Conservation (phyloP, 2,888 invertebrate genomes). For the Chrysomela aeneicollis region DNA sequence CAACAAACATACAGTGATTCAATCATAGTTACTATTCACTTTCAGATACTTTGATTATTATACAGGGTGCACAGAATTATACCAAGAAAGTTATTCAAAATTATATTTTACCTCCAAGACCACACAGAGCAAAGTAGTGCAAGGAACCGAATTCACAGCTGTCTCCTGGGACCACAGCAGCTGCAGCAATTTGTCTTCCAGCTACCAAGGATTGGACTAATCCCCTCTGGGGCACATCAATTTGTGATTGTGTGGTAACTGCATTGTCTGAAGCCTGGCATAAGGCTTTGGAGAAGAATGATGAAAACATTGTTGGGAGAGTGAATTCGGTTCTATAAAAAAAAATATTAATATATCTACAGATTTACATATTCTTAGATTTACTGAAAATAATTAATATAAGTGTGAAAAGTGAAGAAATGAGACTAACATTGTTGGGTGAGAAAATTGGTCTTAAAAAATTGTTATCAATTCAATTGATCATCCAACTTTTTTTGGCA, state of each 20-base stretch:
- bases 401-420: too few relatives aligned
- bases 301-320: constrained; percentile 46
- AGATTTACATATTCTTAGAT: too few relatives aligned
- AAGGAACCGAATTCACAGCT: constrained; percentile 88
- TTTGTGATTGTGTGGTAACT: constrained; percentile 27
- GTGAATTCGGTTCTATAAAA: constrained; percentile 28
- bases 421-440: too few relatives aligned
- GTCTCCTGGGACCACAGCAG: constrained; percentile 50
- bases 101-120: constrained; percentile 78
- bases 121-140: constrained; percentile 92
- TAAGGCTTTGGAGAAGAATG: constrained; percentile 50
- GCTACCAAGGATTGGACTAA: constrained; percentile 56
- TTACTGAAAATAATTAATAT: too few relatives aligned
- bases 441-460: too few relatives aligned
- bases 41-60: constrained; percentile 9
- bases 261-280: constrained; percentile 47
- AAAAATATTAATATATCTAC: constrained; percentile 4
- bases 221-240: constrained; percentile 39
- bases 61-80: too few relatives aligned
- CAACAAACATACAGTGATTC: too few relatives aligned
- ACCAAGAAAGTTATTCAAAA: neutral
- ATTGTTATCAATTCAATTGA: neutral
- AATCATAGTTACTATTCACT: neutral
- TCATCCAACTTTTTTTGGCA: neutral
- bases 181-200: constrained; percentile 56